These are phyloP conservation scores for Oasisia sp. DNA, from an alignment of 2,888 invertebrate species.

Conservation along the genomic window DNA sequence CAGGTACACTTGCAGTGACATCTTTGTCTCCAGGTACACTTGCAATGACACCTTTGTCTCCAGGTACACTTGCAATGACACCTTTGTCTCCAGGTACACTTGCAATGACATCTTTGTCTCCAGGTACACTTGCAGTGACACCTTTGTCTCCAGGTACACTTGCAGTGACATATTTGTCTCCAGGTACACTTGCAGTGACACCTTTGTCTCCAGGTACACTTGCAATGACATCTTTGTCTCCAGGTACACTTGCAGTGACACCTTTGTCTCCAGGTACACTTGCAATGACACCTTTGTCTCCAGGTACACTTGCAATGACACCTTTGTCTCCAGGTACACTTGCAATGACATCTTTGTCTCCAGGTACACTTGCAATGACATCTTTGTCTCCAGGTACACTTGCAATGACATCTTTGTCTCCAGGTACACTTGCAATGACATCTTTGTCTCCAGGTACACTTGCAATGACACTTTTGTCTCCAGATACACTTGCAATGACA, in stretches of 20 bases:
- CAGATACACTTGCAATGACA: no score
- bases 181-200: constrained; percentile 78
- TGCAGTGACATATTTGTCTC: not conserved
- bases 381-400: constrained; percentile 72
- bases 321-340: no score
- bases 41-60: constrained; percentile 76
- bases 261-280: no score
- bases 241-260: constrained; percentile 78
- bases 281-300: not conserved
- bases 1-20: no score
- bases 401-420: constrained; percentile 65
- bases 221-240: not conserved
- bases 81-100: constrained; percentile 72
- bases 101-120: constrained; percentile 65
- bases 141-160: no score
- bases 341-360: not conserved
- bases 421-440: constrained; percentile 75
- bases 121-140: constrained; percentile 78
- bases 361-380: constrained; percentile 75
- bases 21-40: constrained; percentile 72
- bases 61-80: no score
- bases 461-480: no score
- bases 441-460: constrained; percentile 72
- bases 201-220: no score
- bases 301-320: constrained; percentile 78